Evolutionary conservation across 2,113 vertebrate species (phyloP).

Genomic region (Crypturellus undulatus): DNA sequence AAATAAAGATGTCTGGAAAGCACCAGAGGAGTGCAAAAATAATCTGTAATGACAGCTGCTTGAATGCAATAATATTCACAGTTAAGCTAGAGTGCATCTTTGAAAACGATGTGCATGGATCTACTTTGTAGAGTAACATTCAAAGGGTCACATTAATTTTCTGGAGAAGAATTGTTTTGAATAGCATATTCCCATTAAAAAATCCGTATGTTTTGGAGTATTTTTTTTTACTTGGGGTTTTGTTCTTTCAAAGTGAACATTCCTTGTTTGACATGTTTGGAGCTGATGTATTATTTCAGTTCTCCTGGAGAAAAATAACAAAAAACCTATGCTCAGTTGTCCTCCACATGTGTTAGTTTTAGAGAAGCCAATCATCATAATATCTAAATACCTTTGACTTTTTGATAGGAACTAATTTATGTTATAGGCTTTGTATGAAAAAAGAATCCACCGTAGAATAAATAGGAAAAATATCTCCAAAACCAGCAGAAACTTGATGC

Average conservation of each 20-base stretch:
- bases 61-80: background rate
- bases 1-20: background rate
- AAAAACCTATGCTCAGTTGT: background rate
- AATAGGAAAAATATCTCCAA: background rate
- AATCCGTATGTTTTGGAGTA: fast-evolving
- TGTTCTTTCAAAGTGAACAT: background rate
- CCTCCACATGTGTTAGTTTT: background rate
- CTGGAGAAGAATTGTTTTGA: background rate
- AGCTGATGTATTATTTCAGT: background rate
- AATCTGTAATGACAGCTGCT: background rate
- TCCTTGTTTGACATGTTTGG: background rate
- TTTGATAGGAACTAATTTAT: background rate
- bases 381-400: background rate
- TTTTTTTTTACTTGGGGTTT: background rate
- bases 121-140: background rate
- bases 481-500: background rate
- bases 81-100: background rate
- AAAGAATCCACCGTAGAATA: background rate
- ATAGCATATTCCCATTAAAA: background rate
- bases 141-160: background rate
- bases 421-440: background rate
- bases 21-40: background rate
- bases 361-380: background rate
- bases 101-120: background rate
- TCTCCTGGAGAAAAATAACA: background rate